Conservation (phyloP, 1,140 invertebrate genomes). For the Drosophila mauritiana region DNA sequence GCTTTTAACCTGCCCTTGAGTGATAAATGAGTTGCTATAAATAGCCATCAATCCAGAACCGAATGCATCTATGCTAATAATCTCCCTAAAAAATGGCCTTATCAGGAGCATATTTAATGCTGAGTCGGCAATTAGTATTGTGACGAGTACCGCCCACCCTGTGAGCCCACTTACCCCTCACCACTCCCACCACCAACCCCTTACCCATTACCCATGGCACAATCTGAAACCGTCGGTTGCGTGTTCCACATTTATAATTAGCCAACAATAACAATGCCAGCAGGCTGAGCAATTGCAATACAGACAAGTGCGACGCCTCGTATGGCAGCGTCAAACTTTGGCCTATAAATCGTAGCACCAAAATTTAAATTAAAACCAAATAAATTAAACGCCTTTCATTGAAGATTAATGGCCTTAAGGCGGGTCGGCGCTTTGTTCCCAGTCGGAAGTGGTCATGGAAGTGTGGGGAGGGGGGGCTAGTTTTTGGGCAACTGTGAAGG, state of each 20-base stretch:
- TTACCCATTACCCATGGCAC: too few species aligned
- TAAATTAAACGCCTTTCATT: slow-evolving; percentile 83
- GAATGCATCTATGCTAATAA: slow-evolving; percentile 50
- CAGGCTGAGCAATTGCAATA: slow-evolving; percentile 53
- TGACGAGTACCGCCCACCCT: slow-evolving; percentile 1
- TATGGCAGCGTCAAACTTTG: slow-evolving; percentile 70
- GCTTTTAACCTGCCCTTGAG: background rate
- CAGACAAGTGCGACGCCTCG: slow-evolving; percentile 48
- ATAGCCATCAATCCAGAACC: slow-evolving; percentile 17
- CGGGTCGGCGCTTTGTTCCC: slow-evolving; percentile 46
- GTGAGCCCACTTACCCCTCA: background rate
- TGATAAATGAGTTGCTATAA: slow-evolving; percentile 23
- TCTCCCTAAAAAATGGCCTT: slow-evolving; percentile 26
- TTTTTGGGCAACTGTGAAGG: background rate
- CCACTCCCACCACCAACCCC: background rate
- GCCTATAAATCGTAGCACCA: slow-evolving; percentile 78
- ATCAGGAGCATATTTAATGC: slow-evolving; percentile 42
- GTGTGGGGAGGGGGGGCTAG: background rate
- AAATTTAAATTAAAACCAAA: slow-evolving; percentile 83
- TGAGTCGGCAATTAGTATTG: slow-evolving; percentile 44
- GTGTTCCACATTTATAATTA: slow-evolving; percentile 74
- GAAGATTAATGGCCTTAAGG: slow-evolving; percentile 80
- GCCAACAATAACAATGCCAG: slow-evolving; percentile 33
- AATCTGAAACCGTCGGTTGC: slow-evolving; percentile 55
- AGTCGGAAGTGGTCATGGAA: slow-evolving; percentile 31